phyloP scores from a whole-genome alignment of 1,140 invertebrate genomes.

The Artemia franciscana region DNA sequence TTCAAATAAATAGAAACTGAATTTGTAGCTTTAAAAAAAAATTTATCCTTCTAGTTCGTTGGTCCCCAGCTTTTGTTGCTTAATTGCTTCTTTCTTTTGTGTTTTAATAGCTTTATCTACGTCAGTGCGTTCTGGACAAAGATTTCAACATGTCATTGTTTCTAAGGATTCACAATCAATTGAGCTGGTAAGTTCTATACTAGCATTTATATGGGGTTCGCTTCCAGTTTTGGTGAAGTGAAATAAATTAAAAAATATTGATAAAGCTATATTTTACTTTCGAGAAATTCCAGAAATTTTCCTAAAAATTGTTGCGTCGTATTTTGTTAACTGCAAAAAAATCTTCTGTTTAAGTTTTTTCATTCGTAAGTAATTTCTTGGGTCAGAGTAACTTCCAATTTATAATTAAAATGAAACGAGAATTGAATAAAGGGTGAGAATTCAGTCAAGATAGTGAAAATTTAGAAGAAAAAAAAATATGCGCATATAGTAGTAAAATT shows the following conservation, averaged over 20 bases:
- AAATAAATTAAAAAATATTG: not conserved
- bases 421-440: too few species aligned
- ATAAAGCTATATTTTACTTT: not conserved
- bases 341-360: not conserved
- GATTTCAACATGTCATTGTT: not conserved
- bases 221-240: not conserved
- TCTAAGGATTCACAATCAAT: slow-evolving; percentile 4
- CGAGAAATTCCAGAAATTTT: not conserved
- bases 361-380: not conserved
- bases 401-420: too few species aligned
- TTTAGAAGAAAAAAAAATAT: too few species aligned
- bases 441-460: too few species aligned
- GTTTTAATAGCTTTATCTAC: not conserved
- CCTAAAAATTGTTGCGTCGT: not conserved
- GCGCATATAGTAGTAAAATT: too few species aligned
- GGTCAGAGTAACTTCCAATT: too few species aligned
- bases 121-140: not conserved
- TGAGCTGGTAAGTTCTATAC: slow-evolving; percentile 4
- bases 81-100: not conserved
- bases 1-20: not conserved
- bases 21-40: not conserved
- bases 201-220: slow-evolving; percentile 3
- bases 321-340: not conserved
- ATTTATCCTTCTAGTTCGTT: not conserved
- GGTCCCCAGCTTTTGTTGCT: slow-evolving; percentile 1